These are phyloP conservation scores for Oxystoma pomonae DNA, from an alignment of 2,888 invertebrate genomes.

Conservation along the genomic window DNA sequence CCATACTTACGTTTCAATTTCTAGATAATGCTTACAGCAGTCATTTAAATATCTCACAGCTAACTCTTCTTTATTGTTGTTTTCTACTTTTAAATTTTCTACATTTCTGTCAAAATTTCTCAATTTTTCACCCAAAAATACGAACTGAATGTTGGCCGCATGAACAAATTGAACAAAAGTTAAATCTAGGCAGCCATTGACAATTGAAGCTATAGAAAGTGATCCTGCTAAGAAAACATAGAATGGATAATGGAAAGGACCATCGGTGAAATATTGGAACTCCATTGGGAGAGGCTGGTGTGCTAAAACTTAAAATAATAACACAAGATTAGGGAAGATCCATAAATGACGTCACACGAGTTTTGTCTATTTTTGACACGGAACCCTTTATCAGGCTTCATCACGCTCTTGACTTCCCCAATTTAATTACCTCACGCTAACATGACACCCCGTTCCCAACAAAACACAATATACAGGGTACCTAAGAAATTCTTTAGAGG, in stretches of 20 bases:
- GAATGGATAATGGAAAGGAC: slow-evolving; percentile 16
- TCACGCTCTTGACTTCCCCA: no score
- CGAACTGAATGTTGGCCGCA: slow-evolving; percentile 12
- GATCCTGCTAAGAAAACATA: slow-evolving; percentile 10
- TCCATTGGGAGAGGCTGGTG: slow-evolving; percentile 15
- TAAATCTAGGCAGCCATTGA: slow-evolving; percentile 15
- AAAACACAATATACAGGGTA: no score
- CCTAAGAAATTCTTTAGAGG: no score
- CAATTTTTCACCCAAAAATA: slow-evolving; percentile 17
- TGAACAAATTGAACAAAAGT: slow-evolving; percentile 5
- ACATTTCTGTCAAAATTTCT: slow-evolving; percentile 6
- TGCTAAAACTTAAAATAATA: neutral
- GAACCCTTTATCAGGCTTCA: no score
- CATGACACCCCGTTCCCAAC: no score
- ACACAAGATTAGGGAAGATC: no score
- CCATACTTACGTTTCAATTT: slow-evolving; percentile 17
- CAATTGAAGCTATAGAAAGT: slow-evolving; percentile 2
- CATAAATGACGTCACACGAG: no score
- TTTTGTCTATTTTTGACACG: no score
- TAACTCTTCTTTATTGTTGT: neutral
- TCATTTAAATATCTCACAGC: slow-evolving; percentile 9
- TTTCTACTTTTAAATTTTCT: slow-evolving; percentile 3
- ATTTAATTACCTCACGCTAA: no score
- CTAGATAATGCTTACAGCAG: slow-evolving; percentile 18
- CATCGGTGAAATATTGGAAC: slow-evolving; percentile 18